These are phyloP conservation scores for Thinocorus orbignyianus DNA, from an alignment of 2,113 vertebrate species.

Conservation along the genomic window DNA sequence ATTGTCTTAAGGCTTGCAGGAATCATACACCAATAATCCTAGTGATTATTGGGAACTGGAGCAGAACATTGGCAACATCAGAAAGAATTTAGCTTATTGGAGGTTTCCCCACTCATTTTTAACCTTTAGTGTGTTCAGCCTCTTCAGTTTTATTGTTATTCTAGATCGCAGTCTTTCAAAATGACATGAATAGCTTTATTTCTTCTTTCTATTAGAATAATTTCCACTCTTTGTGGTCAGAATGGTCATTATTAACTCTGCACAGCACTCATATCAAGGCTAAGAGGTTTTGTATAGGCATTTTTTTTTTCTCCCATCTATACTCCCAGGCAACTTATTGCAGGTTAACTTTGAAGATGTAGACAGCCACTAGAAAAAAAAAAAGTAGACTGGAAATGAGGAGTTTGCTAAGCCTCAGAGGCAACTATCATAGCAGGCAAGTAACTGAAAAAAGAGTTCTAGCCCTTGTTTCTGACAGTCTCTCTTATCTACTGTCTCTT, in stretches of 20 bases:
- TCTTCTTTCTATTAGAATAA: not conserved
- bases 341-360: not conserved
- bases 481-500: not conserved
- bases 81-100: constrained; percentile 22
- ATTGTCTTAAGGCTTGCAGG: not conserved
- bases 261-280: not conserved
- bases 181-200: not conserved
- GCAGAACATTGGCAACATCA: not conserved
- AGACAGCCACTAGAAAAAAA: not conserved
- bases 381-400: not conserved
- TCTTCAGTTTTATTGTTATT: not conserved
- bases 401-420: not conserved
- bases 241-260: not conserved
- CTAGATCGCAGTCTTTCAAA: not conserved
- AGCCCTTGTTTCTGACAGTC: not conserved
- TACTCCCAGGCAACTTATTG: not conserved
- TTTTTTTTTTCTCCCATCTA: not conserved
- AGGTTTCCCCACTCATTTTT: not conserved
- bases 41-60: constrained; percentile 30
- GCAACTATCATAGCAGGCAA: not conserved
- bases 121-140: not conserved
- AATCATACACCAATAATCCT: not conserved
- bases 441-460: not conserved
- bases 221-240: not conserved
- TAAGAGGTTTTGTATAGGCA: not conserved